These are phyloP conservation scores for Heliconius ethilla DNA, from an alignment of 2,888 invertebrate species.

Conservation along the genomic window DNA sequence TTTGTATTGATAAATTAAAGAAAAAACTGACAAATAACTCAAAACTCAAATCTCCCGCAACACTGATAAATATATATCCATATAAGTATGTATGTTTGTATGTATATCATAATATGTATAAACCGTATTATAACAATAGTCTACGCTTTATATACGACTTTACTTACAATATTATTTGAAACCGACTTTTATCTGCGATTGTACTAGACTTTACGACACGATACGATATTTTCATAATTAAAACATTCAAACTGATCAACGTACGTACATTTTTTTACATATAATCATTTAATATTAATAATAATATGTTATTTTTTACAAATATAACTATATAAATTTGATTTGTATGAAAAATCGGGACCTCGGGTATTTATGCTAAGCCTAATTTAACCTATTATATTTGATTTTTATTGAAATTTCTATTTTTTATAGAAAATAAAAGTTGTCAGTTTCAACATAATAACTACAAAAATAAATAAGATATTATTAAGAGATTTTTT, in stretches of 20 bases:
- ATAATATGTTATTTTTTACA: constrained; percentile 16
- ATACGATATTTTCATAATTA: constrained; percentile 41
- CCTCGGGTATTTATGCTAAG: constrained; percentile 2
- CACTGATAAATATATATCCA: not conserved
- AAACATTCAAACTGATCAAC: constrained; percentile 50
- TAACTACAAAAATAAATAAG: constrained; percentile 25
- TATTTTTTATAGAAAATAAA: not conserved
- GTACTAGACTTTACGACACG: constrained; percentile 52
- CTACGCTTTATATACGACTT: constrained; percentile 24
- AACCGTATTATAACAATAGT: constrained; percentile 37
- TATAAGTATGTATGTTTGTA: not conserved
- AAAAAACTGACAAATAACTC: too few species aligned
- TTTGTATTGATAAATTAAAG: too few species aligned
- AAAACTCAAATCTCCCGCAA: constrained; percentile 18
- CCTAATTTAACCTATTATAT: not conserved
- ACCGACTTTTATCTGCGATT: constrained; percentile 51
- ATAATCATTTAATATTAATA: constrained; percentile 1
- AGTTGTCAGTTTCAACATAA: constrained; percentile 27
- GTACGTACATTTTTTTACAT: constrained; percentile 18
- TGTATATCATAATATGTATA: constrained; percentile 37
- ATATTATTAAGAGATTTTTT: not conserved
- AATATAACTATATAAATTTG: not conserved
- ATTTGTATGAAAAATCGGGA: constrained; percentile 1
- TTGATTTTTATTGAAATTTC: not conserved
- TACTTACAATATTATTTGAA: constrained; percentile 27